Evolutionary conservation across 2,113 vertebrate species (phyloP).

Genomic region (Nematolebias whitei): DNA sequence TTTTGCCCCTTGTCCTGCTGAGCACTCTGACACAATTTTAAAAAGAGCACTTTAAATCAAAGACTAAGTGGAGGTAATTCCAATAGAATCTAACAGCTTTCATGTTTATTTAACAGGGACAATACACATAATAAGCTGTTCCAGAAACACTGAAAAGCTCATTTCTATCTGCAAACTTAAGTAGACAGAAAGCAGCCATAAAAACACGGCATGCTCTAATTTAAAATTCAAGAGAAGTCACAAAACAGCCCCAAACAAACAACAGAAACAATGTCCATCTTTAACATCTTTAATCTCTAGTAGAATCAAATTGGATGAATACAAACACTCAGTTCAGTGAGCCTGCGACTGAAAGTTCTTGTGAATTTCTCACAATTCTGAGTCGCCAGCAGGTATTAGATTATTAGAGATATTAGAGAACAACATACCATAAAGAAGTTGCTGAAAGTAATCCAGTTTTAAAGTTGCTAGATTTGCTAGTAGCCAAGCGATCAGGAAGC

Average conservation of each 20-base stretch:
- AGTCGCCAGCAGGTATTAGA: too few relatives aligned
- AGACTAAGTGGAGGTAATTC: background rate
- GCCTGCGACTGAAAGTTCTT: too few relatives aligned
- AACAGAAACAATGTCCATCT: background rate
- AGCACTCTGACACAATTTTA: constrained; percentile 11
- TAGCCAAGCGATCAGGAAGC: too few relatives aligned
- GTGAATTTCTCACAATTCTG: too few relatives aligned
- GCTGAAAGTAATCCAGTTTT: too few relatives aligned
- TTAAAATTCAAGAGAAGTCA: background rate
- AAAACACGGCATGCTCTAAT: background rate
- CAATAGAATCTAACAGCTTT: background rate
- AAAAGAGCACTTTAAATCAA: background rate
- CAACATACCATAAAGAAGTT: too few relatives aligned
- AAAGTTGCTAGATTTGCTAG: too few relatives aligned
- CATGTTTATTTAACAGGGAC: background rate
- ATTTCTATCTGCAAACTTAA: background rate
- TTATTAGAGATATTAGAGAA: too few relatives aligned
- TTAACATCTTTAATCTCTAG: background rate
- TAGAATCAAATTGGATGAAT: too few relatives aligned
- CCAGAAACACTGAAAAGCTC: background rate
- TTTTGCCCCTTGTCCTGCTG: constrained; percentile 34
- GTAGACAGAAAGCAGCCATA: background rate
- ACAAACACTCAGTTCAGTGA: too few relatives aligned
- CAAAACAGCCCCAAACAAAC: background rate
- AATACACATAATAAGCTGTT: background rate